Evolutionary conservation across 2,888 invertebrate genomes (phyloP).

Genomic region (Ectemnius lituratus): DNA sequence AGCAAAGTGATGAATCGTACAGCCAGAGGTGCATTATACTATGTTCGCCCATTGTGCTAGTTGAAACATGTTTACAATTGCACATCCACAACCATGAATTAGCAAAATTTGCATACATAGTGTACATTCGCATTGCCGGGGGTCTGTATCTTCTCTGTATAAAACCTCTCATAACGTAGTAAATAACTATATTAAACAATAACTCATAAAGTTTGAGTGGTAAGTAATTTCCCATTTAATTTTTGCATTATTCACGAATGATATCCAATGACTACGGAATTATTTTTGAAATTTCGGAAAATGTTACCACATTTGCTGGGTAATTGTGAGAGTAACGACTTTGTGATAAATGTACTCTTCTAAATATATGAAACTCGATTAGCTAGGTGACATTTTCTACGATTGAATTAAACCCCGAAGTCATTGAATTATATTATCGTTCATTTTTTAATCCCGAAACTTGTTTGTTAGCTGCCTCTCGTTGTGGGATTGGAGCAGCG

Average conservation of each 20-base stretch:
- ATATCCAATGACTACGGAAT: constrained; percentile 49
- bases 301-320: constrained; percentile 14
- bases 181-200: constrained; percentile 40
- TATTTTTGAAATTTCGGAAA: constrained; percentile 31
- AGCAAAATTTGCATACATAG: constrained; percentile 11
- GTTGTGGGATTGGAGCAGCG: constrained; percentile 90
- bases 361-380: not conserved
- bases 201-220: constrained; percentile 45
- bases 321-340: too few species aligned
- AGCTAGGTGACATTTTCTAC: constrained; percentile 33
- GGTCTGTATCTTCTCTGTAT: constrained; percentile 76
- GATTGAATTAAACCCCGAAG: constrained; percentile 34
- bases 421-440: constrained; percentile 40
- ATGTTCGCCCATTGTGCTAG: constrained; percentile 3
- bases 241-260: constrained; percentile 28
- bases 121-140: constrained; percentile 65
- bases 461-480: constrained; percentile 81
- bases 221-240: constrained; percentile 50
- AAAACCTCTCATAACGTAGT: constrained; percentile 41
- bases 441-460: constrained; percentile 46
- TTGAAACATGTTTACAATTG: not conserved
- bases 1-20: not conserved
- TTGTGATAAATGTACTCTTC: too few species aligned
- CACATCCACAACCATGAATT: constrained; percentile 12
- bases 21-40: constrained; percentile 6